Evolutionary conservation across 2,113 vertebrate genomes (phyloP), one percentile per base, ranked within the genome.

Genomic region (Anoplopoma fimbria): DNA sequence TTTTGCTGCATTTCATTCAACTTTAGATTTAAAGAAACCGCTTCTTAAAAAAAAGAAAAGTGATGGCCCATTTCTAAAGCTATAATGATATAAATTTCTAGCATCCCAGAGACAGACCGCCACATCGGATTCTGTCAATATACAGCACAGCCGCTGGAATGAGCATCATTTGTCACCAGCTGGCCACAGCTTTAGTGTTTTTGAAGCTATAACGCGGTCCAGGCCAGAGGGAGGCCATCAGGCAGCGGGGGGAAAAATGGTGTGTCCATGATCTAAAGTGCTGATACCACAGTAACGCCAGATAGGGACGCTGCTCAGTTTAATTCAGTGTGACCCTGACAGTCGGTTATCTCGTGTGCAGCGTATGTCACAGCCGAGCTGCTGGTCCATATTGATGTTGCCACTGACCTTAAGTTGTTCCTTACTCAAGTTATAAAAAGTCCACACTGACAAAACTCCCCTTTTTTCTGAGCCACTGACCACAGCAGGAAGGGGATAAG

Each of bases 301-400:
- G 84, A 87, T 85, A 93, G 77, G 62, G 62, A 69, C 17, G 77
- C 70, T 47, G 83, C 70, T 81, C 76, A 58, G 84, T 86, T 87
- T 89, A 91, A 91, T 91, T 82, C 91, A 62, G 82, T 85, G 82
- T 88, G 87, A 90, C 91, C 88, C 84, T 87, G 77, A 82, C 77
- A 84, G 76, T 65, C 55, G 70, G 77, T 84, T 88, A 90, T 90
- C 80, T 86, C 49, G 42, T 47, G 74, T 71, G 81, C 84, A 97
- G 77, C 95, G 94, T 40, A 94, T 96, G 88, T 90, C 82, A 81
- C 74, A 60, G 79, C 53, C 79, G 31, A 61, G 79, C 83, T 45
- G 76, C 68, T 77, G 71, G 73, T 89, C 77, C 83, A 84, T 86
- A 90, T 79, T 89, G 86, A 92, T 89, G 86, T 72, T 85, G 79